A percentile compares a stretch with the other conserved stretches of the same genome.
Evolutionary conservation across 2,113 vertebrate genomes (phyloP).

Genomic region (Mustelus asterias): DNA sequence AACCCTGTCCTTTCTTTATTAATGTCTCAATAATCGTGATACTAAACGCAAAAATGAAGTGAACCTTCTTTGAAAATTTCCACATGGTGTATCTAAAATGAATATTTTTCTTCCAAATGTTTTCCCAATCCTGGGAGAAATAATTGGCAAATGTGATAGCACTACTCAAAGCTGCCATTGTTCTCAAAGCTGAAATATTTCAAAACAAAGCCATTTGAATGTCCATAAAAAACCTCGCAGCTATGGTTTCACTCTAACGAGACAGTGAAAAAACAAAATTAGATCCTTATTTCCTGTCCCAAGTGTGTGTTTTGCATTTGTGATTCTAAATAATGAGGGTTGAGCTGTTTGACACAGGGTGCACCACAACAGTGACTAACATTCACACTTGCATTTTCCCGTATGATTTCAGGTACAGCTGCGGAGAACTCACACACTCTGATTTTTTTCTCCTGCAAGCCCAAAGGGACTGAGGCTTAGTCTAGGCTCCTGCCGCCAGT

Average conservation of each 20-base stretch:
- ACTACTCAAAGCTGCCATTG: slow-evolving; percentile 10
- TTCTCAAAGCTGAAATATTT: slow-evolving; percentile 21
- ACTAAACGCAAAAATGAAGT: background rate
- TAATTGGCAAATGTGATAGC: slow-evolving; percentile 4
- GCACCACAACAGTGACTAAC: background rate
- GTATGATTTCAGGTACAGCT: background rate
- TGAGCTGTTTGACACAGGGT: background rate
- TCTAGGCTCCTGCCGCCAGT: background rate
- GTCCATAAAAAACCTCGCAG: background rate
- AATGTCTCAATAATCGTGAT: background rate
- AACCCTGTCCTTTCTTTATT: background rate
- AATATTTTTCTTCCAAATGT: slow-evolving; percentile 10
- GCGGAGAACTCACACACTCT: background rate
- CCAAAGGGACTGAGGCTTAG: background rate
- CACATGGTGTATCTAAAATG: background rate
- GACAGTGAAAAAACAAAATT: background rate
- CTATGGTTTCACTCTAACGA: background rate
- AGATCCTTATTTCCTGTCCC: background rate
- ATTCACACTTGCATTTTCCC: background rate
- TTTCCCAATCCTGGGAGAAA: background rate
- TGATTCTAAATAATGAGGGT: background rate
- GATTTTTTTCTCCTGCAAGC: background rate
- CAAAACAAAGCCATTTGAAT: slow-evolving; percentile 13
- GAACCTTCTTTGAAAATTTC: background rate
- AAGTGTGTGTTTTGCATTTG: background rate